phyloP scores from a whole-genome alignment of 2,113 vertebrate species.

The Camelus bactrianus region DNA sequence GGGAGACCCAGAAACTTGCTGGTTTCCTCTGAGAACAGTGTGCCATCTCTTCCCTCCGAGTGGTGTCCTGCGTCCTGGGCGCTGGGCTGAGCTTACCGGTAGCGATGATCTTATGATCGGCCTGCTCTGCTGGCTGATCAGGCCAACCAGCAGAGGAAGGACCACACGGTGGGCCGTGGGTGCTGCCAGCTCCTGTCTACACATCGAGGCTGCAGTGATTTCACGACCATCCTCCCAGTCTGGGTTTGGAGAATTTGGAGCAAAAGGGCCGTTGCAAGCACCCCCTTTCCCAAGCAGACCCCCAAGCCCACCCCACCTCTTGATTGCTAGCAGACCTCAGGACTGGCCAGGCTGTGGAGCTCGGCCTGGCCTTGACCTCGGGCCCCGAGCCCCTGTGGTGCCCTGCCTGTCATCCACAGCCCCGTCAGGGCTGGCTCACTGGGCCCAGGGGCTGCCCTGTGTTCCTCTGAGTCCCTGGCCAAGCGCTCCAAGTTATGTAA shows the following conservation, averaged over 20 bases:
- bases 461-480: slow-evolving; percentile 63
- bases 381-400: not conserved
- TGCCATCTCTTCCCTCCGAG: not conserved
- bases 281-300: not conserved
- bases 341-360: slow-evolving; percentile 1
- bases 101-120: fast-evolving
- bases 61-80: fast-evolving
- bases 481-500: slow-evolving; percentile 63
- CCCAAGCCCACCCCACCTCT: not conserved
- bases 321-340: slow-evolving; percentile 74
- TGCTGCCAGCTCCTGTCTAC: not conserved
- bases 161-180: not conserved
- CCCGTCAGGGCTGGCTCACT: slow-evolving; percentile 3
- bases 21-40: not conserved
- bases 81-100: not conserved
- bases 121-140: not conserved
- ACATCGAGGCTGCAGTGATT: fast-evolving
- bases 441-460: not conserved
- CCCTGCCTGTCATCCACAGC: slow-evolving; percentile 55
- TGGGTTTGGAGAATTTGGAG: not conserved
- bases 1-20: not conserved
- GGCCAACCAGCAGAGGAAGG: not conserved
- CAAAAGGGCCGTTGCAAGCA: not conserved
- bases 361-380: slow-evolving; percentile 51
- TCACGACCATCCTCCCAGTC: not conserved